Base-by-base conservation (phyloP, 2,888 invertebrate species). In the Callyntrura guangdongensis region DNA sequence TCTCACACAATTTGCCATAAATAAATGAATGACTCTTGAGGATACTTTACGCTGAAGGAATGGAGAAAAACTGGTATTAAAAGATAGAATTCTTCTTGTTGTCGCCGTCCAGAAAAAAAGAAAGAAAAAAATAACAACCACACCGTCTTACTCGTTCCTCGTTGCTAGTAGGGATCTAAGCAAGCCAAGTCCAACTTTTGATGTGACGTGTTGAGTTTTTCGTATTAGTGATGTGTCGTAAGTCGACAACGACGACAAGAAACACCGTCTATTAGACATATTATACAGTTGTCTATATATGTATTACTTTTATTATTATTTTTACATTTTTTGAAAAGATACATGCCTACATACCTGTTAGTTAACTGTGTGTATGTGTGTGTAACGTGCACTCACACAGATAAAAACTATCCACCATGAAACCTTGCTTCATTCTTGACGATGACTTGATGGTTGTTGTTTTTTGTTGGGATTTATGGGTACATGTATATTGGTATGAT, bases 11-110 rank as follows among this genome's bases (percentile, higher is more conserved):
- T 89, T 89, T 89, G 89, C 89, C 89, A 89, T 89, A 89, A 89
- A 89, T 89, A 89, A 89, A 89, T 89, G 89, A 89, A 89, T 89
- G 89, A 85, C 89, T 89, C 89, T 89, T 85, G 89, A 89, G 89
- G 85, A 89, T 89, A 89, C 84, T 89, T 89, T 89, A 89, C 85
- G 67, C 89, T 89, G 12, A 89, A 89, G 89, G 79, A 89, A 89
- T 79, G 85, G 89, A 79, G 89, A 85, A 89, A 89, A 89, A 89
- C 89, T 84, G 84, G 89, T 47, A 59, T 61, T 77, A 53, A 36
- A 56, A 77, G 77, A 53, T 77, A 77, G 77, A 53, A 77, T 64
- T 82, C 25, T 64, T 14, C 81, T 25, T 56, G 79, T 61, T 77
- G 77, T 79, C 22, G 45, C 47, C 82, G 64, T 82, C 82, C 61